These are phyloP conservation scores for Cottus gobio DNA, from an alignment of 2,113 vertebrate genomes.

Conservation along the genomic window DNA sequence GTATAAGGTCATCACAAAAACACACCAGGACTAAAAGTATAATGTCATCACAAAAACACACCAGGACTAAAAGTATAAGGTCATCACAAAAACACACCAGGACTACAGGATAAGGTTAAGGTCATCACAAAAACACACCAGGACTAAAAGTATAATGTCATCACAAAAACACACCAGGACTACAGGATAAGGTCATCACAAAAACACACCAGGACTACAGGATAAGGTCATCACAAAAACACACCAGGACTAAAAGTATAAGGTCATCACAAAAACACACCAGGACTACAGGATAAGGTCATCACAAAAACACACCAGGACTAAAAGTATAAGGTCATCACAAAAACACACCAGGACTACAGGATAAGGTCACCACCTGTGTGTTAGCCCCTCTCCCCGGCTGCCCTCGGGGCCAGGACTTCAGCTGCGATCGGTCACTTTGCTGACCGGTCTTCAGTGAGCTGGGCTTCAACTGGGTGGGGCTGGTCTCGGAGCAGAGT, in stretches of 20 bases:
- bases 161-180: not conserved
- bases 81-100: not conserved
- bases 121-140: not conserved
- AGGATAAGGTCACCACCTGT: conserved; percentile 31
- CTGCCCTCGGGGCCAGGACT: not conserved
- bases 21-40: not conserved
- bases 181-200: not conserved
- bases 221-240: not conserved
- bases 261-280: not conserved
- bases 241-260: not conserved
- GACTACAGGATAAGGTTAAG: not conserved
- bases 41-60: not conserved
- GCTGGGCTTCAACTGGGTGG: not conserved
- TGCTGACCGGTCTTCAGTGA: not conserved
- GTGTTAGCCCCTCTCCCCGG: not conserved
- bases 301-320: not conserved
- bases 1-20: not conserved
- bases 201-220: not conserved
- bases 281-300: not conserved
- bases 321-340: no score
- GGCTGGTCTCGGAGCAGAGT: conserved; percentile 2
- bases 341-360: no score
- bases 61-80: not conserved
- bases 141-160: not conserved
- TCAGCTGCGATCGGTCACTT: not conserved